Conservation (phyloP, 2,113 vertebrate species). For the Chrysochloris asiatica region DNA sequence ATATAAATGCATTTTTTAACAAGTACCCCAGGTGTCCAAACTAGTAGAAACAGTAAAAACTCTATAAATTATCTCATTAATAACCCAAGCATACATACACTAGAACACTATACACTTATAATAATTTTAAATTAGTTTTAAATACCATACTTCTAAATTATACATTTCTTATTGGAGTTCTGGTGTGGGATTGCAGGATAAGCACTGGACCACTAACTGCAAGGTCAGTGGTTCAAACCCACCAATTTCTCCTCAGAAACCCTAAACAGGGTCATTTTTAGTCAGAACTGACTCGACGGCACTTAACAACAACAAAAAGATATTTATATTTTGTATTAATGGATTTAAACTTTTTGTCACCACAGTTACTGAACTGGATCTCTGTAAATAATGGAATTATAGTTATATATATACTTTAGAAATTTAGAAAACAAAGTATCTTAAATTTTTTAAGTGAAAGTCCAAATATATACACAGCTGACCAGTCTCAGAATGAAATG, state of each 20-base stretch:
- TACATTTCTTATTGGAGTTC: not conserved
- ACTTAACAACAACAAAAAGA: too few species aligned
- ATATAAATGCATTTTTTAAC: conserved; percentile 27
- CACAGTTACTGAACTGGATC: not conserved
- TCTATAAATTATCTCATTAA: conserved; percentile 4
- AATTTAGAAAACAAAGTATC: not conserved
- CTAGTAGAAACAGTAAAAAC: not conserved
- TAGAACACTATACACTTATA: not conserved
- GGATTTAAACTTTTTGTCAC: conserved; percentile 10
- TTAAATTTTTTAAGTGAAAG: conserved; percentile 20
- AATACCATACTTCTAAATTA: not conserved
- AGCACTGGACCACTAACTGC: too few species aligned
- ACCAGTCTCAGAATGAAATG: too few species aligned
- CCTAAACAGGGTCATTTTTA: too few species aligned
- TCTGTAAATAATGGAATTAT: not conserved
- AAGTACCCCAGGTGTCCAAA: not conserved
- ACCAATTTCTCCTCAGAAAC: too few species aligned
- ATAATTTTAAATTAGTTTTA: conserved; percentile 32
- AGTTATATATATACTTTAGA: not conserved
- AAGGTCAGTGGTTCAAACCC: too few species aligned
- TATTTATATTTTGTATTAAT: conserved; percentile 24
- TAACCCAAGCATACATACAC: not conserved
- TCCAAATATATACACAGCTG: not conserved
- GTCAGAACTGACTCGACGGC: too few species aligned
- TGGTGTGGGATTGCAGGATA: too few species aligned